Conservation (phyloP, 2,797 vertebrate genomes). For the Ctenopoma kingsleyae region DNA sequence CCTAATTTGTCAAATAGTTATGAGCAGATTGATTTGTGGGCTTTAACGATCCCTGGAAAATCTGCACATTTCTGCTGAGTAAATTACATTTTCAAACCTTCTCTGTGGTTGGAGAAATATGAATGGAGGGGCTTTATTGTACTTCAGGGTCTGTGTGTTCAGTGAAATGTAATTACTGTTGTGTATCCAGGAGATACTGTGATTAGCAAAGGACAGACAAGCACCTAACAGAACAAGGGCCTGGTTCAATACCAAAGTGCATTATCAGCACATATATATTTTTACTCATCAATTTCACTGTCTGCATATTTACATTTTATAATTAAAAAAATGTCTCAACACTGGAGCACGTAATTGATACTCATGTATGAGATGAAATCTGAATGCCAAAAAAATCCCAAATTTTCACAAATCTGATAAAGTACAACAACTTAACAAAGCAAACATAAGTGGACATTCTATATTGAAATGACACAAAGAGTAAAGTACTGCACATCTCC, state of each 20-base stretch:
- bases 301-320: slow-evolving; percentile 79
- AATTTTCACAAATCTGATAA: slow-evolving; percentile 1
- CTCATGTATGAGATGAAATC: no score
- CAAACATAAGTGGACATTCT: slow-evolving; percentile 24
- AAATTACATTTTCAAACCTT: slow-evolving; percentile 66
- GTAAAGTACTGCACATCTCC: slow-evolving; percentile 14
- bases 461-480: slow-evolving; percentile 6
- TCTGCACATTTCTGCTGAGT: slow-evolving; percentile 46
- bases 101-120: slow-evolving; percentile 31
- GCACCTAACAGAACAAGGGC: slow-evolving; percentile 27
- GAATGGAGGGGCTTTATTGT: slow-evolving; percentile 40
- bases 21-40: slow-evolving; percentile 55
- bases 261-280: slow-evolving; percentile 81
- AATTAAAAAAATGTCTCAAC: slow-evolving; percentile 79
- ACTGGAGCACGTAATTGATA: slow-evolving; percentile 59
- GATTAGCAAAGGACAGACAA: slow-evolving; percentile 48
- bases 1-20: slow-evolving; percentile 56
- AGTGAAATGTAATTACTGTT: slow-evolving; percentile 61
- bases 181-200: slow-evolving; percentile 55
- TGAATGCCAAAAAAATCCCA: no score
- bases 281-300: slow-evolving; percentile 76
- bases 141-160: slow-evolving; percentile 37
- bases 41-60: slow-evolving; percentile 45
- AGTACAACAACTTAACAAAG: not conserved
- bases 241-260: slow-evolving; percentile 66